Conservation (phyloP, 2,888 invertebrate species). For the Cataglyphis rosenhaueri region DNA sequence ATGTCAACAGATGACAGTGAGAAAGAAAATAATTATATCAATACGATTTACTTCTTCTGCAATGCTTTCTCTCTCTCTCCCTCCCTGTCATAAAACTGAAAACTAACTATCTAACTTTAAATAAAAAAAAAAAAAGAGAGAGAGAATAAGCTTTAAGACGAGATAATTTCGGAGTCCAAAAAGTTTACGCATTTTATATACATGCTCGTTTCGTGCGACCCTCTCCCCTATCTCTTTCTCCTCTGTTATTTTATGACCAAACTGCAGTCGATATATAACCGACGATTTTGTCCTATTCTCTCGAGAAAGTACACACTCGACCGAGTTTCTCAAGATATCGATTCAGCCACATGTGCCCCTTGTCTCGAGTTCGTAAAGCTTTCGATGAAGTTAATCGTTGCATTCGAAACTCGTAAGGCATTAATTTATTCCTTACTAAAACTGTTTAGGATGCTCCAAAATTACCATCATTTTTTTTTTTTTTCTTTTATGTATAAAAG, state of each 20-base stretch:
- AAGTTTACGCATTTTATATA: conserved; percentile 32
- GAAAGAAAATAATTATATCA: background rate
- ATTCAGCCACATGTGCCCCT: conserved; percentile 49
- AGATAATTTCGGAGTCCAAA: conserved; percentile 29
- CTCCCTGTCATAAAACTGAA: background rate
- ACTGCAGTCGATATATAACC: conserved; percentile 40
- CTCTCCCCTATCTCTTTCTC: background rate
- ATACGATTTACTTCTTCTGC: background rate
- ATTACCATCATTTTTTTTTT: background rate
- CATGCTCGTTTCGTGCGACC: background rate
- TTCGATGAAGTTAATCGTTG: conserved; percentile 42
- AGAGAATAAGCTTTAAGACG: background rate
- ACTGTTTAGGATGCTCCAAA: background rate
- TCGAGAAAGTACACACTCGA: conserved; percentile 52
- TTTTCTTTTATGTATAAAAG: background rate
- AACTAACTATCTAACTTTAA: background rate
- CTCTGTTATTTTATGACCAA: conserved; percentile 20
- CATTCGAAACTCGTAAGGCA: conserved; percentile 33
- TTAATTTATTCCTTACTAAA: background rate
- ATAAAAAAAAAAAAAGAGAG: background rate
- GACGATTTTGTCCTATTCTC: conserved; percentile 46
- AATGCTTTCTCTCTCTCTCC: background rate
- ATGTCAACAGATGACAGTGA: background rate
- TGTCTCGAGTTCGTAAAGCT: conserved; percentile 44
- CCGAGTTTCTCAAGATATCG: conserved; percentile 60